These are phyloP conservation scores for Echiichthys vipera DNA, from an alignment of 2,797 vertebrate genomes.

Conservation along the genomic window DNA sequence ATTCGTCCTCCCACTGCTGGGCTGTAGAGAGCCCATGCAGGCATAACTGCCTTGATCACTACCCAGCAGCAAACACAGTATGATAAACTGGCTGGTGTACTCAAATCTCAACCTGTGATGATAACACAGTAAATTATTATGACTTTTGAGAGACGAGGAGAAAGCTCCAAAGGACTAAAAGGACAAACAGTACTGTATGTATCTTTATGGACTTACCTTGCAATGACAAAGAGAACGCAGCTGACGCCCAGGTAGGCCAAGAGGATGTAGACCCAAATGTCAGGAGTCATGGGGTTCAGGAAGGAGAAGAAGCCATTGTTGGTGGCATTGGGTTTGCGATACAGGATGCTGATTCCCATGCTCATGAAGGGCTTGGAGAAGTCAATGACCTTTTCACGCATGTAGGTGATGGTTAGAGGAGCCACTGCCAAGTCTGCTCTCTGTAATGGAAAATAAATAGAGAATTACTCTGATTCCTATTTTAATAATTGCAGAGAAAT, in stretches of 20 bases:
- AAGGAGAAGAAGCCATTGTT: conserved; percentile 98
- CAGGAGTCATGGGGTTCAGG: conserved; percentile 96
- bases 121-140: conserved; percentile 56
- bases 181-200: conserved; percentile 22
- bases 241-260: conserved; percentile 98
- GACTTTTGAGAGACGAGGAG: conserved; percentile 40
- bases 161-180: conserved; percentile 14
- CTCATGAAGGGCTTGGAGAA: conserved; percentile 99
- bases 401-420: conserved; percentile 96
- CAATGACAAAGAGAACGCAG: conserved; percentile 99
- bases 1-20: conserved; percentile 46
- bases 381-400: conserved; percentile 96
- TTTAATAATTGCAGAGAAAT: background rate
- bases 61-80: conserved; percentile 56
- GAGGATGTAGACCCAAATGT: conserved; percentile 99
- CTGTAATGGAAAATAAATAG: conserved; percentile 73
- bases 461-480: background rate
- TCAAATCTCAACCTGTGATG: conserved; percentile 34
- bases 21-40: conserved; percentile 55
- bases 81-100: conserved; percentile 37
- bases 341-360: conserved; percentile 97
- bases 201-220: conserved; percentile 87
- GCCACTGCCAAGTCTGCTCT: conserved; percentile 97
- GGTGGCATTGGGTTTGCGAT: conserved; percentile 95
- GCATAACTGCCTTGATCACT: conserved; percentile 71